These are phyloP conservation scores for Dryobota labecula DNA, from an alignment of 2,888 invertebrate species.

Conservation along the genomic window DNA sequence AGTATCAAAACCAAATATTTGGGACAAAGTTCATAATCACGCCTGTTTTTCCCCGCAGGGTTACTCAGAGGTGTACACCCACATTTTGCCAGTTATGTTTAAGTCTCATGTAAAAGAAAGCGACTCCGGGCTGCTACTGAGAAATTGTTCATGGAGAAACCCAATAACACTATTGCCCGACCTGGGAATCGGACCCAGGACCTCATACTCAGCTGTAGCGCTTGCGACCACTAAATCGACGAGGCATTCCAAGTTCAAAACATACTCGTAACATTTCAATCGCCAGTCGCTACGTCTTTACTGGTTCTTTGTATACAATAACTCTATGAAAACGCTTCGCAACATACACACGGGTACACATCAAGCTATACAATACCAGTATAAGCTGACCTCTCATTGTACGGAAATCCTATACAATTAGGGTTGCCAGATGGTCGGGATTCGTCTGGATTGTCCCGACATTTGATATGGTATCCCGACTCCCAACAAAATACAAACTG, in stretches of 20 bases:
- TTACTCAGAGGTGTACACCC: background rate
- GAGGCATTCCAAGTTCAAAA: background rate
- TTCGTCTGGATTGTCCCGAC: no score
- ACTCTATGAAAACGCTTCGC: background rate
- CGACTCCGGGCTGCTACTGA: background rate
- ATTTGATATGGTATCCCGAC: no score
- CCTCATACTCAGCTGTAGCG: background rate
- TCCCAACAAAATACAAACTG: no score
- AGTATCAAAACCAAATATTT: background rate
- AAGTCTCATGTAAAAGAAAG: background rate
- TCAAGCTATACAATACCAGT: no score
- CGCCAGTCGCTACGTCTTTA: background rate
- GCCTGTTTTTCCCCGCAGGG: background rate
- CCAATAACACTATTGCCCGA: background rate
- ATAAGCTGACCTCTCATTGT: no score
- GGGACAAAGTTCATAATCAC: background rate
- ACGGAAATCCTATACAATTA: no score
- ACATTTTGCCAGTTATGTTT: background rate
- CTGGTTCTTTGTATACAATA: background rate
- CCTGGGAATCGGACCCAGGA: background rate
- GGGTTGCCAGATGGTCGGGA: no score
- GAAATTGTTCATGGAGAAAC: background rate
- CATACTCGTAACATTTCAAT: background rate
- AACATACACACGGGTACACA: no score
- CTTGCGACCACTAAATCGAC: background rate